Evolutionary conservation across 2,113 vertebrate genomes (phyloP), one percentile per base, ranked within the genome.

Genomic region (Toxotes jaculatrix): DNA sequence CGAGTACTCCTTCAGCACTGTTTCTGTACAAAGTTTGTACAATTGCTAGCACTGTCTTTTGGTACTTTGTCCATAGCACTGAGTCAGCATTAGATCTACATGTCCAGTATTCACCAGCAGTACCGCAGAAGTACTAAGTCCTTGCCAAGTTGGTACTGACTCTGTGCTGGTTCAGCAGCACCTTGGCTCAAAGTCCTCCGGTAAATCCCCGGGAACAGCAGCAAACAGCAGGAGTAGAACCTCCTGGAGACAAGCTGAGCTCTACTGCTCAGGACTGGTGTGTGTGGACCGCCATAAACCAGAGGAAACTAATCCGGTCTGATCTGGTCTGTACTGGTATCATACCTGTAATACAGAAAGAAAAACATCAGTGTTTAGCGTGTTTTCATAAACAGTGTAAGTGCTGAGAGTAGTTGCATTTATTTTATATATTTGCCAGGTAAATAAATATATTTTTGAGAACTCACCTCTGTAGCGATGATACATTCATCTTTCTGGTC

Each of bases 401-500:
- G 0, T 34, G 4, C 4, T n/a, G 17, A 14, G 2, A 1, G 1
- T 38, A 4, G 10, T 31, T 42, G 9, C 2, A 59, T 27, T 43
- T 32, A 31, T 36, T 57, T 11, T 36, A 57, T 63, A 7, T 7
- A 32, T 34, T 42, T 63, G 12, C 7, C 16, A 34, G 2, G 42
- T 0, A 36, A n/a, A 69, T 53, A 31, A 12, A 60, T 66, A 1
- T 43, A 1, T 70, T 17, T 51, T n/a, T 57, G 94, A 21, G 7
- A 23, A 31, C 97, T 95, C 86, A 99, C 98, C 98, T 99, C 98
- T 85, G 98, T 99, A 84, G 98, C 98, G 63, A 99, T 98, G 90
- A 99, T 97, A 85, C 98, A 99, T 93, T 99, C 98, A 0, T 99
- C 97, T 91, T 98, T 98, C 89, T 97, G 97, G 90, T 98, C 97